Percentiles rank a stretch among this genome's conserved stretches.
phyloP scores from a whole-genome alignment of 2,888 invertebrate genomes.

The Athetis lepigone region DNA sequence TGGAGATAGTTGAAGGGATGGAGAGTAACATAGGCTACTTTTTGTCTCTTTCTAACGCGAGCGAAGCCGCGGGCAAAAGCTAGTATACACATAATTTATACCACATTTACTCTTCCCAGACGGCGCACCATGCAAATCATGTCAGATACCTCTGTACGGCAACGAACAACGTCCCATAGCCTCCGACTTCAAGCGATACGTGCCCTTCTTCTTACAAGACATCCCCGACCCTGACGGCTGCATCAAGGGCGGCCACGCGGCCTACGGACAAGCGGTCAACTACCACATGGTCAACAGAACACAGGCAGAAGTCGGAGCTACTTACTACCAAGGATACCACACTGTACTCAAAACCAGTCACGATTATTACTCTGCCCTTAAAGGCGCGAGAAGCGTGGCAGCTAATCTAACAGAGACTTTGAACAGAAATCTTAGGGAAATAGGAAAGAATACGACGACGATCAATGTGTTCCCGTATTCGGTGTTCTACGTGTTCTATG shows the following conservation, averaged over 20 bases:
- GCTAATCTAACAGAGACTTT: constrained; percentile 94
- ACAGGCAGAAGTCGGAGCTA: constrained; percentile 91
- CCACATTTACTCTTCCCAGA: constrained; percentile 12
- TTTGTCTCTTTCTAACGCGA: no score
- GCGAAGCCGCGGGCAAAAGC: no score
- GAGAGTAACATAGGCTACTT: no score
- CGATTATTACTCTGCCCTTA: constrained; percentile 97
- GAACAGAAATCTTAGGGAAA: constrained; percentile 84
- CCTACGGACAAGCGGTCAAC: constrained; percentile 94
- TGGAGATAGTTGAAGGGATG: no score
- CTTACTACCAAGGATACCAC: constrained; percentile 96
- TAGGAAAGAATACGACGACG: constrained; percentile 78
- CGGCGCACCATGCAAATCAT: constrained; percentile 79
- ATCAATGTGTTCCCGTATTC: constrained; percentile 97
- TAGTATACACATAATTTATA: no score
- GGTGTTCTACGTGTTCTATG: constrained; percentile 99
- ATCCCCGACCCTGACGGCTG: constrained; percentile 93
- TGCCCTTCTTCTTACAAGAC: constrained; percentile 95
- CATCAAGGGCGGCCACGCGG: constrained; percentile 96
- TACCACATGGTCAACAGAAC: constrained; percentile 82
- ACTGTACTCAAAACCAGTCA: constrained; percentile 96
- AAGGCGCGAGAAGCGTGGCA: constrained; percentile 95
- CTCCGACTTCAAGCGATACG: constrained; percentile 92
- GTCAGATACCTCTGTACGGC: constrained; percentile 87
- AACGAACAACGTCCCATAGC: constrained; percentile 91